phyloP scores from a whole-genome alignment of 1,140 invertebrate genomes.

The Papilio aristodemus region DNA sequence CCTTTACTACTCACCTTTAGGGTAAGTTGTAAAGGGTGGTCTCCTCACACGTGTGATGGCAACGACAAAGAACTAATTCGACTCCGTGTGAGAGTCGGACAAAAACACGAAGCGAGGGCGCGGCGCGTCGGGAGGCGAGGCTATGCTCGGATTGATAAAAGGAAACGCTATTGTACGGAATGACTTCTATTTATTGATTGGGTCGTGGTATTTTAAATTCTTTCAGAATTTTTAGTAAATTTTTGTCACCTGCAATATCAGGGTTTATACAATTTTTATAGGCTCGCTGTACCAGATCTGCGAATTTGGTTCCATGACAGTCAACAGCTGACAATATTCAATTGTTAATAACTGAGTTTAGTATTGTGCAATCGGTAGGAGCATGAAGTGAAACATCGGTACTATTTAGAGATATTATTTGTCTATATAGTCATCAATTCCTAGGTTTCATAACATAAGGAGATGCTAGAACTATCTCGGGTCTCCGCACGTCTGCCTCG shows the following conservation, averaged over 20 bases:
- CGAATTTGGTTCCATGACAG: neutral
- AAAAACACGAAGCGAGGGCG: neutral
- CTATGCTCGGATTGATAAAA: conserved; percentile 1
- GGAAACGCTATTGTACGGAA: neutral
- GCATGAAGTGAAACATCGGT: too few species aligned
- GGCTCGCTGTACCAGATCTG: neutral
- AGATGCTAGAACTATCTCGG: neutral
- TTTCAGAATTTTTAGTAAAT: neutral
- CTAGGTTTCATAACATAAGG: neutral
- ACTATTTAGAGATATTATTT: neutral
- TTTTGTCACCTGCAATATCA: neutral
- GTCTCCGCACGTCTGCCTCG: neutral
- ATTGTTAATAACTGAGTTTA: neutral
- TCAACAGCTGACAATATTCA: too few species aligned
- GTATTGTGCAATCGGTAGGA: neutral
- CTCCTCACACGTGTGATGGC: neutral
- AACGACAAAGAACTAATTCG: neutral
- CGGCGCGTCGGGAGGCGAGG: neutral
- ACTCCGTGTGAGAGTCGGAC: neutral
- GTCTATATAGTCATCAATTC: neutral
- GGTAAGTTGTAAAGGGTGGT: neutral
- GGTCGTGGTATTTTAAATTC: neutral
- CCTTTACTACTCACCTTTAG: too few species aligned
- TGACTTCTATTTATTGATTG: neutral
- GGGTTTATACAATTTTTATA: neutral